A percentile compares a stretch with the other conserved stretches of the same genome.
These are phyloP conservation scores for Temnothorax ravouxi DNA, from an alignment of 2,888 invertebrate species.

Conservation along the genomic window DNA sequence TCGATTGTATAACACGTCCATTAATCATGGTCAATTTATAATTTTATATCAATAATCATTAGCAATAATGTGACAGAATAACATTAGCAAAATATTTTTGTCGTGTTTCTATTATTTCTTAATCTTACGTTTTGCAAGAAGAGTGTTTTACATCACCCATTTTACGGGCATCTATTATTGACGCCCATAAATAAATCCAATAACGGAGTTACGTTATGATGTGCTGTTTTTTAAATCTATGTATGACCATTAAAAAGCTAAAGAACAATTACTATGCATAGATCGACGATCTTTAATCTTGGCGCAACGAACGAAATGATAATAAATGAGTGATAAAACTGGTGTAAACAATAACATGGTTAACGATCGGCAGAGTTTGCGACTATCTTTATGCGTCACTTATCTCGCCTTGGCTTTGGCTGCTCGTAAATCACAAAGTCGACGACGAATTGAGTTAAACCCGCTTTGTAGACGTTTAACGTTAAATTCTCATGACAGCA, in stretches of 20 bases:
- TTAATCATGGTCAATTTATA: neutral
- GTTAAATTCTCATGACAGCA: neutral
- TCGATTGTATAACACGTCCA: neutral
- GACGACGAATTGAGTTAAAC: conserved; percentile 28
- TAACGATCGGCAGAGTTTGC: neutral
- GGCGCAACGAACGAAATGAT: neutral
- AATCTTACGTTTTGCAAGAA: neutral
- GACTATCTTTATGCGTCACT: conserved; percentile 21
- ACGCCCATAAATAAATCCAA: neutral
- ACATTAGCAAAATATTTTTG: neutral
- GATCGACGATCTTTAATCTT: neutral
- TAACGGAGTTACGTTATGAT: neutral
- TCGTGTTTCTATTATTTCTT: neutral
- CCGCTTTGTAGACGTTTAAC: neutral
- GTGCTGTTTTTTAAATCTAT: neutral
- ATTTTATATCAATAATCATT: neutral
- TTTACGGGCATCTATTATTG: neutral
- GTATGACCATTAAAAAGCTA: neutral
- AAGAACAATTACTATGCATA: neutral
- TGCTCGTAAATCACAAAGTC: conserved; percentile 21
- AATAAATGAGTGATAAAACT: conserved; percentile 4
- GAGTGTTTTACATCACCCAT: neutral
- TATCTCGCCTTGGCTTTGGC: conserved; percentile 20
- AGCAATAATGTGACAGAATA: neutral
- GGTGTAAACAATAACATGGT: conserved; percentile 25